Base-by-base conservation (phyloP, 1,140 invertebrate species). In the Drosophila pectinifera region DNA sequence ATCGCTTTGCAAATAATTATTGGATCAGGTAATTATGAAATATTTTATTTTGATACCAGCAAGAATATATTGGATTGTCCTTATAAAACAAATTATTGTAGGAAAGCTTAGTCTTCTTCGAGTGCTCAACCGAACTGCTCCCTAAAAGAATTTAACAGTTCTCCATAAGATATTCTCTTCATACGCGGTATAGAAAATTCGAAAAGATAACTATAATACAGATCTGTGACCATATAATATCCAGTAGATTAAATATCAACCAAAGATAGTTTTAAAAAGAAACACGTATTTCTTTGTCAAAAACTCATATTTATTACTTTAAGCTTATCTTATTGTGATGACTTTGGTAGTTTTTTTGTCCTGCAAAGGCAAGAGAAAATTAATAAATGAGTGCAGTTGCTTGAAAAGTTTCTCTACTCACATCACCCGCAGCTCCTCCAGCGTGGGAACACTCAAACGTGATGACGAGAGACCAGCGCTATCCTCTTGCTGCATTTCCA, bases 191-290 rank as follows among this genome's bases (percentile, higher is more conserved):
- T n/a, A n/a, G n/a, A n/a, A n/a, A n/a, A n/a, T n/a, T n/a, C n/a
- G n/a, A n/a, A n/a, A n/a, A n/a, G n/a, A n/a, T n/a, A n/a, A n/a
- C n/a, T n/a, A n/a, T n/a, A n/a, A n/a, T n/a, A n/a, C n/a, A n/a
- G n/a, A n/a, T n/a, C n/a, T n/a, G n/a, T n/a, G 1, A 99, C 95
- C 13, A 5, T 14, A 14, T 36, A 38, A 6, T n/a, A n/a, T 7
- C 3, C 36, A 14, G 14, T 38, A n/a, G 5, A n/a, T 38, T 18
- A 0, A 0, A 41, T n/a, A 16, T 16, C 4, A 10, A 18, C 7
- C 8, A 3, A 18, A 39, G n/a, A 39, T 38, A 39, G 6, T 39
- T 39, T 26, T 26, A 6, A 31, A 31, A 31, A 10, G 28, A 28
- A 1, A 5, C 26, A 0, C 6, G 7, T 31, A 10, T 31, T 31